These are phyloP conservation scores for Channallabes apus DNA, from an alignment of 2,797 vertebrate genomes.

Conservation along the genomic window DNA sequence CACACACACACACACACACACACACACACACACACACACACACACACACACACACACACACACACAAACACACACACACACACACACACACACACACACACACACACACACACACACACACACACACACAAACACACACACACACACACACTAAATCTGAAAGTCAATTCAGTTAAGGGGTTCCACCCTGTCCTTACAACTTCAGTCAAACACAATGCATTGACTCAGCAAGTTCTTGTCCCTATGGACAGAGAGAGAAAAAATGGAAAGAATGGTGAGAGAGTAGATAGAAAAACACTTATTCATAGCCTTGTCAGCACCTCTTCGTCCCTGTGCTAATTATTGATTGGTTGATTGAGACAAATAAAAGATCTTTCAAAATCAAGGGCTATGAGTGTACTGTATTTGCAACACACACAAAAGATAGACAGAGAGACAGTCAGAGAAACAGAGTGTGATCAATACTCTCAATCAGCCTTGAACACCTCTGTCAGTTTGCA, in stretches of 20 bases:
- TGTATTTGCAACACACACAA: constrained; percentile 66
- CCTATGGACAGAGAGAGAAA: constrained; percentile 35
- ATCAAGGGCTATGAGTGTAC: constrained; percentile 88
- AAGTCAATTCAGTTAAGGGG: constrained; percentile 75
- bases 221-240: constrained; percentile 57
- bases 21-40: constrained; percentile 26
- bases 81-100: too few relatives aligned
- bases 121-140: constrained; percentile 31
- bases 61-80: too few relatives aligned
- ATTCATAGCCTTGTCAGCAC: constrained; percentile 80
- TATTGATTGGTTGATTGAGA: constrained; percentile 97
- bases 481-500: constrained; percentile 92
- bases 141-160: constrained; percentile 63
- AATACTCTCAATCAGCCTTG: constrained; percentile 91
- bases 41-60: constrained; percentile 19
- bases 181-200: constrained; percentile 78
- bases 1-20: constrained; percentile 23
- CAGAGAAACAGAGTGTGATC: constrained; percentile 75
- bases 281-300: constrained; percentile 59
- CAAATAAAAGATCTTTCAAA: constrained; percentile 92
- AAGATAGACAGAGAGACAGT: constrained; percentile 6
- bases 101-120: too few relatives aligned
- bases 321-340: constrained; percentile 83
- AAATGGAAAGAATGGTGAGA: constrained; percentile 9
- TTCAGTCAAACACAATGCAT: constrained; percentile 57